These are phyloP conservation scores for Choristoneura rosaceana DNA, from an alignment of 2,888 invertebrate genomes.

Conservation along the genomic window DNA sequence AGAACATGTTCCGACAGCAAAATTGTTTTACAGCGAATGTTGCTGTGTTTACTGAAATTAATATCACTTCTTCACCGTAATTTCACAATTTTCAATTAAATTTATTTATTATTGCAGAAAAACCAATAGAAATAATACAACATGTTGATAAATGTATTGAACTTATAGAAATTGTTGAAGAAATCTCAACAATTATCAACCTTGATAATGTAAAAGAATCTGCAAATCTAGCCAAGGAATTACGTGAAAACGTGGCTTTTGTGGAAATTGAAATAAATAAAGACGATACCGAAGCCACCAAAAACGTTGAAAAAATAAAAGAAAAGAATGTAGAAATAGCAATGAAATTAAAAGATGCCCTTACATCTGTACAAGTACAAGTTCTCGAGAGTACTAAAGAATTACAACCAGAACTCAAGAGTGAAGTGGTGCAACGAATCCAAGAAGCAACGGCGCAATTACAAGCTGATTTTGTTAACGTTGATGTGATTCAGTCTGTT, in stretches of 20 bases:
- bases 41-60: too few species aligned
- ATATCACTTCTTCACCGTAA: too few species aligned
- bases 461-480: conserved; percentile 62
- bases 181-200: conserved; percentile 63
- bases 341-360: conserved; percentile 60
- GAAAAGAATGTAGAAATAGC: conserved; percentile 56
- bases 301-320: conserved; percentile 40
- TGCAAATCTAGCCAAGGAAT: conserved; percentile 61
- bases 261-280: conserved; percentile 44
- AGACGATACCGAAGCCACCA: conserved; percentile 17
- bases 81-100: neutral
- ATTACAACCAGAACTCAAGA: conserved; percentile 52
- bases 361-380: conserved; percentile 61
- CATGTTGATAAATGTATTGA: conserved; percentile 72
- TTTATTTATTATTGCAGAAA: conserved; percentile 57
- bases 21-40: too few species aligned
- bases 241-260: conserved; percentile 57
- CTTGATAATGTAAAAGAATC: conserved; percentile 63
- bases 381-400: conserved; percentile 60
- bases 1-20: too few species aligned
- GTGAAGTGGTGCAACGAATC: conserved; percentile 58
- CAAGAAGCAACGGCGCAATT: conserved; percentile 60
- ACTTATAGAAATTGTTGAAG: conserved; percentile 69
- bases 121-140: conserved; percentile 56
- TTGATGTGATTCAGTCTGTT: conserved; percentile 50